Evolutionary conservation across 2,888 invertebrate genomes (phyloP).

Genomic region (Dicranocentrus wangi): DNA sequence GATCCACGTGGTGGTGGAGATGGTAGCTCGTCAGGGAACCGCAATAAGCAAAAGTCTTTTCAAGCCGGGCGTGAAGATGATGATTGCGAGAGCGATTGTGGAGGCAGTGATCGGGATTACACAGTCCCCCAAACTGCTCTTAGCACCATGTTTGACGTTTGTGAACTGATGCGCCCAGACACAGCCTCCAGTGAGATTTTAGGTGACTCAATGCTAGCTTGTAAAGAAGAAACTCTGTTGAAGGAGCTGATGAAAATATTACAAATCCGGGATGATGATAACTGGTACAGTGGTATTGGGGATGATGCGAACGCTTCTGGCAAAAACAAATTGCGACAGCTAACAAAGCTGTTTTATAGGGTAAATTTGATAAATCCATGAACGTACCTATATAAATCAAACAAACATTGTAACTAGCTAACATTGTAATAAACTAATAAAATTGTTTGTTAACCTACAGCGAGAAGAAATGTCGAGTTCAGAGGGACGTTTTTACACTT

Average conservation of each 20-base stretch:
- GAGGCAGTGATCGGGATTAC: conserved; percentile 40
- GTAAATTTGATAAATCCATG: no score
- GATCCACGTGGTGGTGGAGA: no score
- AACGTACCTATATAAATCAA: no score
- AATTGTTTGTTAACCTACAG: background rate
- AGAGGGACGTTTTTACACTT: conserved; percentile 44
- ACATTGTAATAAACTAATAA: background rate
- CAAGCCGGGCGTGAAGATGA: background rate
- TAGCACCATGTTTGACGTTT: conserved; percentile 4
- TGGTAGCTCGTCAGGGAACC: no score
- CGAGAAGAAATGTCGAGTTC: no score
- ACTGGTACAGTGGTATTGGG: conserved; percentile 31
- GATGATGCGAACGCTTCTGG: conserved; percentile 9
- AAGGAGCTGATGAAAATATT: conserved; percentile 1
- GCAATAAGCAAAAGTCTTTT: background rate
- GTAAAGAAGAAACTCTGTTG: conserved; percentile 22
- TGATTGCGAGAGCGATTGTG: conserved; percentile 30
- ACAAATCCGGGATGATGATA: conserved; percentile 6
- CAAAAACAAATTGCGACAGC: conserved; percentile 27
- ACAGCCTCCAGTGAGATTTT: conserved; percentile 49
- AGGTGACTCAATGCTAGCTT: conserved; percentile 24
- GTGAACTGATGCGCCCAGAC: conserved; percentile 39
- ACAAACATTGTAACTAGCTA: background rate
- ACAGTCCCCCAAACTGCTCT: conserved; percentile 28
- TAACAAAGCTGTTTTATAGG: conserved; percentile 45